Conservation (phyloP, 2,797 vertebrate genomes). For the Brotula barbata region DNA sequence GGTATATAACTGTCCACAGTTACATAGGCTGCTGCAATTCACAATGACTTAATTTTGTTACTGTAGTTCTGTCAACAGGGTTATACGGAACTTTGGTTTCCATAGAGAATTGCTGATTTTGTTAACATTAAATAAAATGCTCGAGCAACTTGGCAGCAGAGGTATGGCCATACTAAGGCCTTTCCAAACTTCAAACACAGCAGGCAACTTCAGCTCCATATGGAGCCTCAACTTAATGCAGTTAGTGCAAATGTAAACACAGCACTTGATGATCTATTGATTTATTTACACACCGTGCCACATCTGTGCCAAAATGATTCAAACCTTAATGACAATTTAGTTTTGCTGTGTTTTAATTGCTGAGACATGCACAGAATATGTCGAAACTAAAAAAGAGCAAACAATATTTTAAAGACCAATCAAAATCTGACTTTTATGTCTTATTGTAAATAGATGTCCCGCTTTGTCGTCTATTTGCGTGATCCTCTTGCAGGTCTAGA, state of each 20-base stretch:
- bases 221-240: constrained; percentile 26
- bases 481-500: constrained; percentile 35
- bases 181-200: constrained; percentile 27
- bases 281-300: constrained; percentile 45
- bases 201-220: constrained; percentile 40
- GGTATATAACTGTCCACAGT: too few relatives aligned
- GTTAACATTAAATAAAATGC: constrained; percentile 46
- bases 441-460: constrained; percentile 25
- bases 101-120: constrained; percentile 11
- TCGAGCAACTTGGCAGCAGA: constrained; percentile 22
- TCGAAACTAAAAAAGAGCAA: constrained; percentile 5
- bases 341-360: background rate
- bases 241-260: constrained; percentile 33
- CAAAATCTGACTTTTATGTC: background rate
- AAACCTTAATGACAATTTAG: constrained; percentile 12
- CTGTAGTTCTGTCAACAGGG: background rate
- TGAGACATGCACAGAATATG: background rate
- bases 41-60: background rate
- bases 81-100: background rate
- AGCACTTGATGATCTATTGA: constrained; percentile 37
- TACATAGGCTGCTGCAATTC: too few relatives aligned
- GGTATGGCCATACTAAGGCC: constrained; percentile 36
- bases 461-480: constrained; percentile 20
- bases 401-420: too few relatives aligned
- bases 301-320: constrained; percentile 32